Conservation (phyloP, 2,113 vertebrate species). For the Mus pahari region DNA sequence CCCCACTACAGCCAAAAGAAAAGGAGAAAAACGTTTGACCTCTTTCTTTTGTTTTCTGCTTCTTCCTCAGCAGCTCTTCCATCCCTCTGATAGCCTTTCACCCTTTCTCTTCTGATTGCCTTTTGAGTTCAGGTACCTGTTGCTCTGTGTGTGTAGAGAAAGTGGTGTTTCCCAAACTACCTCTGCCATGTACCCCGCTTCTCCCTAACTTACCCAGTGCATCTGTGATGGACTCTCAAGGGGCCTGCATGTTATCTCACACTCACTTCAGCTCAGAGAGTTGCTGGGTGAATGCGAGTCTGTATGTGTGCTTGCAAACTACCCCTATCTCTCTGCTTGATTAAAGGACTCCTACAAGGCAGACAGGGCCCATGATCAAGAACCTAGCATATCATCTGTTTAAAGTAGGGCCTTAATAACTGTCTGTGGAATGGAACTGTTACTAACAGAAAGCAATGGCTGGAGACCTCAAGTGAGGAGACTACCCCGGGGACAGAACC, state of each 20-base stretch:
- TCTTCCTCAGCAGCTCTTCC: constrained; percentile 93
- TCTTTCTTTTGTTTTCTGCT: constrained; percentile 84
- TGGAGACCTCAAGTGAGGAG: constrained; percentile 18
- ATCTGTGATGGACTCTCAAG: constrained; percentile 61
- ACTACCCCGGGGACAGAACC: neutral
- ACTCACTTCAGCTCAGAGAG: constrained; percentile 71
- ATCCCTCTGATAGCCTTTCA: constrained; percentile 98
- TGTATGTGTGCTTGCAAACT: neutral
- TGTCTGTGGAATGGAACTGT: constrained; percentile 17
- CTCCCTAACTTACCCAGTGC: constrained; percentile 66
- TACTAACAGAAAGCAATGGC: constrained; percentile 44
- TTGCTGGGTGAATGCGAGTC: constrained; percentile 14
- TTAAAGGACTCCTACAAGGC: neutral
- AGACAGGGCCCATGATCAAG: neutral
- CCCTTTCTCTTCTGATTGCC: constrained; percentile 98
- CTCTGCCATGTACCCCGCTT: constrained; percentile 5
- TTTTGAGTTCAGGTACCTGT: constrained; percentile 92
- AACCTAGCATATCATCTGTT: neutral
- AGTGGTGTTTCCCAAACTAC: constrained; percentile 50
- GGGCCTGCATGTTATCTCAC: constrained; percentile 45
- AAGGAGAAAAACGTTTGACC: constrained; percentile 35
- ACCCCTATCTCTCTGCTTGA: neutral
- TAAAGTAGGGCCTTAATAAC: neutral
- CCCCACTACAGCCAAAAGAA: neutral
- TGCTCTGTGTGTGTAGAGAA: constrained; percentile 71